Evolutionary conservation across 2,888 invertebrate genomes (phyloP).

Genomic region (Aquatica leii): DNA sequence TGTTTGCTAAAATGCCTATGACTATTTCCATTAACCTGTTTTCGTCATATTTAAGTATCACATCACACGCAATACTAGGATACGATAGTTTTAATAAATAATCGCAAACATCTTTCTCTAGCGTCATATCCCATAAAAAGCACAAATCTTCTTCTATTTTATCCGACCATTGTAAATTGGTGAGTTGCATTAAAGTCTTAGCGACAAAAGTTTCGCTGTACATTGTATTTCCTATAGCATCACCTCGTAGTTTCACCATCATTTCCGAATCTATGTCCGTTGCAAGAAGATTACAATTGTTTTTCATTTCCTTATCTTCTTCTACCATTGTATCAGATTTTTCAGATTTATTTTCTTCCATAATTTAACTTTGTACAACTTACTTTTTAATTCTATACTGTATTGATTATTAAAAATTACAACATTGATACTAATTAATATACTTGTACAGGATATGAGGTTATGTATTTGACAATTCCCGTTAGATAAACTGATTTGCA

Average conservation of each 20-base stretch:
- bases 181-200: slow-evolving; percentile 71
- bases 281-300: slow-evolving; percentile 25
- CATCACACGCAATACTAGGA: slow-evolving; percentile 69
- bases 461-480: background rate
- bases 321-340: background rate
- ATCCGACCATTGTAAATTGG: slow-evolving; percentile 66
- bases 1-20: slow-evolving; percentile 84
- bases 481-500: background rate
- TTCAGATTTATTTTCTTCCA: background rate
- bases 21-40: slow-evolving; percentile 80
- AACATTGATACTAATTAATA: no score
- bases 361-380: no score
- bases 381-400: background rate
- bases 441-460: background rate
- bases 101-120: slow-evolving; percentile 77
- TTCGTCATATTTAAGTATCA: slow-evolving; percentile 68
- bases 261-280: slow-evolving; percentile 56
- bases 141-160: slow-evolving; percentile 78
- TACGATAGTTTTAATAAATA: slow-evolving; percentile 74
- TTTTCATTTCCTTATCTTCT: background rate
- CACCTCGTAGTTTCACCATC: slow-evolving; percentile 69
- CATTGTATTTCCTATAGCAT: slow-evolving; percentile 81
- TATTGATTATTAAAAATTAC: background rate
- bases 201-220: slow-evolving; percentile 81
- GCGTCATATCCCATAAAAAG: slow-evolving; percentile 86